These are phyloP conservation scores for Rhincodon typus DNA, from an alignment of 2,797 vertebrate species.

Conservation along the genomic window DNA sequence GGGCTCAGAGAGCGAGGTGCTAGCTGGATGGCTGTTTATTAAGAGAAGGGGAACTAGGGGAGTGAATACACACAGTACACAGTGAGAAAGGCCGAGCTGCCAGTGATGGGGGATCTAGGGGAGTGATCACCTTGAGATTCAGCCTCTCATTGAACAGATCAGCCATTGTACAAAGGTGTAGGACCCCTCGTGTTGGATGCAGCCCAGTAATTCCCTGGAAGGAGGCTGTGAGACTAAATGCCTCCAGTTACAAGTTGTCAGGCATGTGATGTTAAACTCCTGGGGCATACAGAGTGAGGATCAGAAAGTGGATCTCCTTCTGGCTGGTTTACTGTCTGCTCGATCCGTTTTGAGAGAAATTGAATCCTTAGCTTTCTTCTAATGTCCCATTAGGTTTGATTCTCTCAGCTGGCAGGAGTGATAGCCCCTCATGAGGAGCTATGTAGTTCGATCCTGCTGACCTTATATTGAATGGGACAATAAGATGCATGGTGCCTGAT, in stretches of 20 bases:
- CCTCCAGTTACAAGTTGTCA: not conserved
- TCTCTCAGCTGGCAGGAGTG: not conserved
- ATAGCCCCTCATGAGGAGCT: not conserved
- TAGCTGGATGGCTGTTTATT: not conserved
- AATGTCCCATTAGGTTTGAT: not conserved
- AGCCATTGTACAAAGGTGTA: not conserved
- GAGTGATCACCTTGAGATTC: not conserved
- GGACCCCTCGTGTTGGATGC: not conserved
- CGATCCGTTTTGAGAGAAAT: not conserved
- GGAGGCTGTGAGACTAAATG: not conserved
- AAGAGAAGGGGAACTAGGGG: too few relatives aligned
- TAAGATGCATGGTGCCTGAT: not conserved
- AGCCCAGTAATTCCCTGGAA: not conserved
- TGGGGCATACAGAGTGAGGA: not conserved
- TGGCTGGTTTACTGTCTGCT: not conserved
- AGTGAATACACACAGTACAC: not conserved
- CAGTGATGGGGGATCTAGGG: too few relatives aligned
- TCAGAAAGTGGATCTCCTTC: not conserved
- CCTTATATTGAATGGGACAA: not conserved
- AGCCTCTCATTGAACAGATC: not conserved
- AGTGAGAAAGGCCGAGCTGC: not conserved
- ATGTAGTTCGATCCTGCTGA: not conserved
- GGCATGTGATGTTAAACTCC: not conserved
- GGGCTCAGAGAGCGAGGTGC: not conserved
- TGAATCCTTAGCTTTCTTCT: not conserved